Conservation (phyloP, 2,797 vertebrate species). For the Potorous gilbertii region DNA sequence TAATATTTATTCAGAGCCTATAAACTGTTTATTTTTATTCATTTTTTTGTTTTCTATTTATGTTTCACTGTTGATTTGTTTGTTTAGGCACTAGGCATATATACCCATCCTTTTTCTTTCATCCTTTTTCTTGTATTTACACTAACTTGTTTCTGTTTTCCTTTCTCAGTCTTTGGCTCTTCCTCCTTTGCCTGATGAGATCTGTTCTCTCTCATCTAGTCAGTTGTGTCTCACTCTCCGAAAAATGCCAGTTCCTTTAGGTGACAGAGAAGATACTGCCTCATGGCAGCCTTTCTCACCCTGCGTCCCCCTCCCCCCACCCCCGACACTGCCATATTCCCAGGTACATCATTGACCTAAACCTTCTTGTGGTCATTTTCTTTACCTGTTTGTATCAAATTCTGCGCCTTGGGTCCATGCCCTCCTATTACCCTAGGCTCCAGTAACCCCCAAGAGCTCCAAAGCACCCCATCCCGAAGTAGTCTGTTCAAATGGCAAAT, state of each 20-base stretch:
- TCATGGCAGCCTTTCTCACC: fast-evolving
- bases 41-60: background rate
- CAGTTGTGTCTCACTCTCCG: background rate
- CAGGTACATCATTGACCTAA: background rate
- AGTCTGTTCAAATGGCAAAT: background rate
- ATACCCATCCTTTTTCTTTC: background rate
- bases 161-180: background rate
- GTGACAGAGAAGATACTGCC: background rate
- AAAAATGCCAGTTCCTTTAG: background rate
- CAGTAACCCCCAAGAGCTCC: background rate
- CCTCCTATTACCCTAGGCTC: background rate
- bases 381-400: background rate
- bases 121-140: background rate
- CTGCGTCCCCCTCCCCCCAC: fast-evolving
- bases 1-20: background rate
- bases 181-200: background rate
- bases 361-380: background rate
- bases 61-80: background rate
- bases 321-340: background rate
- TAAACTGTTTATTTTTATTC: background rate
- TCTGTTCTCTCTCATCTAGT: background rate
- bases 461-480: background rate
- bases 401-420: background rate
- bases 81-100: background rate
- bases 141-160: background rate